Conservation (phyloP, 23 tunicate species). For the Trididemnum nubilum region DNA sequence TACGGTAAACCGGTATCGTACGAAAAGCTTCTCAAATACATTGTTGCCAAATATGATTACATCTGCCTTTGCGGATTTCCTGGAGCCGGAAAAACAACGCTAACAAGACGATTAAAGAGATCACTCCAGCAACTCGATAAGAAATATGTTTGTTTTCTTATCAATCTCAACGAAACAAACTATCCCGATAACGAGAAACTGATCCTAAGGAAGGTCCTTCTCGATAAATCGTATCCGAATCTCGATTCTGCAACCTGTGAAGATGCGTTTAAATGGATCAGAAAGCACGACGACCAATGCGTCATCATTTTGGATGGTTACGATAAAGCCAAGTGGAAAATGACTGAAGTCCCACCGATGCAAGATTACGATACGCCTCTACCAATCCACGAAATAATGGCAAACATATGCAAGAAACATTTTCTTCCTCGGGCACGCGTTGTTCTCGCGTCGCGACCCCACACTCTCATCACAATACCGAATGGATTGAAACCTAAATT, state of each 20-base stretch:
- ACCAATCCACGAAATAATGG: neutral
- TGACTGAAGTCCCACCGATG: constrained; percentile 7
- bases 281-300: neutral
- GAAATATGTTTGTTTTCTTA: neutral
- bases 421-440: constrained; percentile 5
- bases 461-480: neutral
- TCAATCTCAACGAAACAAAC: neutral
- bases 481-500: constrained; percentile 5
- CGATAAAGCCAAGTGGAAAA: constrained; percentile 11
- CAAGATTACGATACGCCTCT: constrained; percentile 1
- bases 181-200: constrained; percentile 8
- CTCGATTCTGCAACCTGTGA: neutral
- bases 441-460: constrained; percentile 34
- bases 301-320: constrained; percentile 43
- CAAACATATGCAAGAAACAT: constrained; percentile 18
- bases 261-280: constrained; percentile 17
- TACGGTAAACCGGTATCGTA: neutral
- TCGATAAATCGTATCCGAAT: constrained; percentile 13
- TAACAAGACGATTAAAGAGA: neutral
- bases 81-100: constrained; percentile 40
- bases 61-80: constrained; percentile 26
- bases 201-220: constrained; percentile 6
- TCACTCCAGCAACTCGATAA: neutral
- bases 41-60: neutral
- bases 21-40: neutral